Conservation (phyloP, 2,888 invertebrate species). For the Polietes domitor region DNA sequence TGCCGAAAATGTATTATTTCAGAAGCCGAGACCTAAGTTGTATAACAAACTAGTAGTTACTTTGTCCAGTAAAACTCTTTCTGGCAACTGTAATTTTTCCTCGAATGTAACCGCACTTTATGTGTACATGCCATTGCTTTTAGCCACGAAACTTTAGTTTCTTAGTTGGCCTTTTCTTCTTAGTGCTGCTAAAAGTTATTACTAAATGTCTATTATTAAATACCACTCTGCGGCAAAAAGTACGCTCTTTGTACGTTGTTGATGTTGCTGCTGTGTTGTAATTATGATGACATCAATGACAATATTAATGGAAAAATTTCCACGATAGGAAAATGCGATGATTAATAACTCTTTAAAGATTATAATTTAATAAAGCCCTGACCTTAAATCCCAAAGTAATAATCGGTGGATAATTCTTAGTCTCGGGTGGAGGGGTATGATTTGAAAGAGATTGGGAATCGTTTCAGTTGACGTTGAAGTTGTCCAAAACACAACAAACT, state of each 20-base stretch:
- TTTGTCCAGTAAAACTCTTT: neutral
- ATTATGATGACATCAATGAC: slow-evolving; percentile 41
- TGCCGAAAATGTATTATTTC: too few species aligned
- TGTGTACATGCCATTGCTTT: neutral
- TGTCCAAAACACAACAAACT: neutral
- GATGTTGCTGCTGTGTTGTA: neutral
- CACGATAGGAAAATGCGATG: slow-evolving; percentile 2
- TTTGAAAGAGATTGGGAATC: neutral
- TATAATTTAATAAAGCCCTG: slow-evolving; percentile 50
- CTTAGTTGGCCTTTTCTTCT: neutral
- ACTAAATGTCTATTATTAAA: slow-evolving; percentile 39
- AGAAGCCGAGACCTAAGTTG: too few species aligned
- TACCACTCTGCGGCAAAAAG: neutral
- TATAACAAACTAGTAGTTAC: too few species aligned
- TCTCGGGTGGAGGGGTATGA: too few species aligned
- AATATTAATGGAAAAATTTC: slow-evolving; percentile 13
- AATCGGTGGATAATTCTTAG: neutral
- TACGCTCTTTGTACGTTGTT: neutral
- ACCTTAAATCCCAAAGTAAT: slow-evolving; percentile 44
- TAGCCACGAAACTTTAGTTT: neutral
- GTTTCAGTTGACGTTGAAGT: neutral
- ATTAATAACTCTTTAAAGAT: slow-evolving; percentile 25
- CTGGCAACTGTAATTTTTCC: neutral
- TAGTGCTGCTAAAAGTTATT: slow-evolving; percentile 22
- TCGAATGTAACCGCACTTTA: neutral